These are phyloP conservation scores for Leptobrachium ailaonicum DNA, from an alignment of 2,113 vertebrate species.

Conservation along the genomic window DNA sequence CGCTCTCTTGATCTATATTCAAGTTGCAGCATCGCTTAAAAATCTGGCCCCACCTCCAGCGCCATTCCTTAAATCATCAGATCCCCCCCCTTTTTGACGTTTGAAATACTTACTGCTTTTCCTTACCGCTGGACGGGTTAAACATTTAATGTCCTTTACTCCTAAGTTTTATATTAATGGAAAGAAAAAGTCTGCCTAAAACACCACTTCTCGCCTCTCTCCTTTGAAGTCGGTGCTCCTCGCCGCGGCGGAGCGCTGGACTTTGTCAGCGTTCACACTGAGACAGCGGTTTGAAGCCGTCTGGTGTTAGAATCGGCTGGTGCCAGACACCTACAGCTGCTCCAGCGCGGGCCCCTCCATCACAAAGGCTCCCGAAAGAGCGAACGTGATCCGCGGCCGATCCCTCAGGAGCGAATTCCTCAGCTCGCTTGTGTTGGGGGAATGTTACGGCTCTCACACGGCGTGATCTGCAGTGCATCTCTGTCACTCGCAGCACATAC, in stretches of 20 bases:
- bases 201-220: not conserved
- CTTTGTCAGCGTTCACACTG: conserved; percentile 20
- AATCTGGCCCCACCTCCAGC: too few species aligned
- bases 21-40: too few species aligned
- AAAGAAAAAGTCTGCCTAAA: not conserved
- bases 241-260: conserved; percentile 13
- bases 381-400: not conserved
- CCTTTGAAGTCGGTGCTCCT: not conserved
- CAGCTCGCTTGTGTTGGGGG: not conserved
- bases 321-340: conserved; percentile 33
- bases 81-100: too few species aligned
- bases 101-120: too few species aligned
- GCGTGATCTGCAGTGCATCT: conserved; percentile 21
- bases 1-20: too few species aligned
- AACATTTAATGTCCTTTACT: too few species aligned
- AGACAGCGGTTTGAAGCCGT: conserved; percentile 25
- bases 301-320: conserved; percentile 20
- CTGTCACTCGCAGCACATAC: not conserved
- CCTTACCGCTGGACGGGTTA: too few species aligned
- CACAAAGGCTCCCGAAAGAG: conserved; percentile 7
- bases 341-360: not conserved
- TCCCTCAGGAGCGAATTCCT: not conserved
- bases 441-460: not conserved
- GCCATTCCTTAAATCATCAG: too few species aligned
- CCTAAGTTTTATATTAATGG: not conserved